phyloP scores from a whole-genome alignment of 2,888 invertebrate species.

The Pterostichus niger region DNA sequence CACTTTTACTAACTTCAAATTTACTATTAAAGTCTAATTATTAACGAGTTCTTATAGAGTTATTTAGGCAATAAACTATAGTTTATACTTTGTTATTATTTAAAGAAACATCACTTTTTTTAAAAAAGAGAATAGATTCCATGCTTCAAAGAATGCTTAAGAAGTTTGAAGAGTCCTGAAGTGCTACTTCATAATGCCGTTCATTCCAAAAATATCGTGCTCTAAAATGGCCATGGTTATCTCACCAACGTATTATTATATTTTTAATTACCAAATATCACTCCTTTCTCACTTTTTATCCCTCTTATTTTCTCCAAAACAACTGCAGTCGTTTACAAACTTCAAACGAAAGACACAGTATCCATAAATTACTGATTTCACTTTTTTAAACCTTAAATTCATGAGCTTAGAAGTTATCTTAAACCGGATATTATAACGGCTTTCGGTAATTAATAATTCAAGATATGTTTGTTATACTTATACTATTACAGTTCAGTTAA shows the following conservation, averaged over 20 bases:
- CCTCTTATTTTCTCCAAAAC: too few relatives aligned
- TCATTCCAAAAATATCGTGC: constrained; percentile 65
- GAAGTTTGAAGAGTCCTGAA: constrained; percentile 62
- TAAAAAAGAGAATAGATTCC: constrained; percentile 61
- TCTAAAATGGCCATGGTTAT: constrained; percentile 34
- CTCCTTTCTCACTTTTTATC: too few relatives aligned
- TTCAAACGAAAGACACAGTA: too few relatives aligned
- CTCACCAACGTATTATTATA: not conserved
- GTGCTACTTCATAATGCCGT: constrained; percentile 65
- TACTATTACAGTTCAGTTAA: too few relatives aligned
- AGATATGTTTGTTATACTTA: too few relatives aligned
- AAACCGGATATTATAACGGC: too few relatives aligned
- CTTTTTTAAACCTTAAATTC: too few relatives aligned
- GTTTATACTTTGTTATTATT: constrained; percentile 44
- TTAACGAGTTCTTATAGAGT: constrained; percentile 3
- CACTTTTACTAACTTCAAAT: constrained; percentile 19
- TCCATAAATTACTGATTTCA: too few relatives aligned
- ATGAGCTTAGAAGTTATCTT: too few relatives aligned
- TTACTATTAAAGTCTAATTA: constrained; percentile 24
- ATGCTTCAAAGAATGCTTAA: constrained; percentile 62
- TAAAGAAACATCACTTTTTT: constrained; percentile 29
- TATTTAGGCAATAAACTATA: constrained; percentile 25
- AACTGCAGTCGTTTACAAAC: too few relatives aligned
- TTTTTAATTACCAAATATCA: constrained; percentile 21
- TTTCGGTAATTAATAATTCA: too few relatives aligned